These are phyloP conservation scores for Falco biarmicus DNA, from an alignment of 2,797 vertebrate species.

Conservation along the genomic window DNA sequence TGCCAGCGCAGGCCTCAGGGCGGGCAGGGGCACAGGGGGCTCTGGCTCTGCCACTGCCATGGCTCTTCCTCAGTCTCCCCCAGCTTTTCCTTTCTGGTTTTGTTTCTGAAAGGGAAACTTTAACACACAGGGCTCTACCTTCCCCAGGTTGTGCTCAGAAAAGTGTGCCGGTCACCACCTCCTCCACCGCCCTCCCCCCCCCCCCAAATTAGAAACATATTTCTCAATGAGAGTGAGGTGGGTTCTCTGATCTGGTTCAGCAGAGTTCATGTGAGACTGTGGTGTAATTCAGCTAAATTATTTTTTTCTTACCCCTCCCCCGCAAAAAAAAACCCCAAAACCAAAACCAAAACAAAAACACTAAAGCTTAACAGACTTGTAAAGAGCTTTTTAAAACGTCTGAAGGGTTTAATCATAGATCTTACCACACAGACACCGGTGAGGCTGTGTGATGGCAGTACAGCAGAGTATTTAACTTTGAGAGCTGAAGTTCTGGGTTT, in stretches of 20 bases:
- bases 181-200: not conserved
- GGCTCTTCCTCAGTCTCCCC: not conserved
- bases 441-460: slow-evolving; percentile 23
- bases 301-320: not conserved
- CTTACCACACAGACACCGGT: slow-evolving; percentile 52
- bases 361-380: slow-evolving; percentile 43
- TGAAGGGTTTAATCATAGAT: slow-evolving; percentile 46
- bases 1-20: not conserved
- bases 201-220: slow-evolving; percentile 21
- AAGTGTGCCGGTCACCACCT: not conserved
- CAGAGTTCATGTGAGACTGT: not conserved
- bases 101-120: not conserved
- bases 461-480: slow-evolving; percentile 36
- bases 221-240: not conserved
- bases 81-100: not conserved
- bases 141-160: not conserved
- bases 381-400: slow-evolving; percentile 50
- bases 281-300: not conserved
- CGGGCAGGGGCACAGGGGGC: not conserved
- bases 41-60: not conserved
- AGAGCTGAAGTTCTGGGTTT: slow-evolving; percentile 69
- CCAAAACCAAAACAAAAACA: not conserved
- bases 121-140: not conserved
- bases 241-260: not conserved
- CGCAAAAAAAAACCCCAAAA: not conserved